Percentiles rank a stretch among this genome's conserved stretches.
phyloP scores from a whole-genome alignment of 2,797 vertebrate genomes.

The Pampus argenteus region DNA sequence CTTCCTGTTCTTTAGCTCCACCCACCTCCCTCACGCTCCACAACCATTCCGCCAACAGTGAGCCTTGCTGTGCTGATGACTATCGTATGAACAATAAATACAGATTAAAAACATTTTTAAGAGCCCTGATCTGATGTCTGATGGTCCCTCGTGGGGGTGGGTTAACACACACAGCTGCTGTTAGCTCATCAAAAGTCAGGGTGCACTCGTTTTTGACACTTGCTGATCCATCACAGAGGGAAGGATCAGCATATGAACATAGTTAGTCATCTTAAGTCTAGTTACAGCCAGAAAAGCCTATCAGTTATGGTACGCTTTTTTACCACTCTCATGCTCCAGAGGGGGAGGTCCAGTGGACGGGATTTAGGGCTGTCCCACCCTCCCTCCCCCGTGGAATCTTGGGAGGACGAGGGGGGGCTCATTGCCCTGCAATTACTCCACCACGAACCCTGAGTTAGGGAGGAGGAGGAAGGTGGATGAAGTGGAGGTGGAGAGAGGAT shows the following conservation, averaged over 20 bases:
- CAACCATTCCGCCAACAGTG: neutral
- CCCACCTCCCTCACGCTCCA: neutral
- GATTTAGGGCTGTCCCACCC: conserved; percentile 93
- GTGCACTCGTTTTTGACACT: conserved; percentile 15
- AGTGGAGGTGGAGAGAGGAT: neutral
- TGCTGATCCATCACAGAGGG: neutral
- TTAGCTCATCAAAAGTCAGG: neutral
- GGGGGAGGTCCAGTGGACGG: conserved; percentile 89
- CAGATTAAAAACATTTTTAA: no score
- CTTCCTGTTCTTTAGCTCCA: neutral
- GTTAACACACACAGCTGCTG: neutral
- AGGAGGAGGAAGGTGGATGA: conserved; percentile 64
- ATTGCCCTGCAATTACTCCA: conserved; percentile 94
- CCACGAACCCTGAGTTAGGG: conserved; percentile 92
- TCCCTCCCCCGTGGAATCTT: conserved; percentile 93
- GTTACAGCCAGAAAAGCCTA: conserved; percentile 18
- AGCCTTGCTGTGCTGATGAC: no score
- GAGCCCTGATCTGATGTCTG: no score
- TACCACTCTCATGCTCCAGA: conserved; percentile 99
- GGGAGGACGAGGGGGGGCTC: conserved; percentile 96
- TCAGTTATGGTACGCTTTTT: conserved; percentile 61
- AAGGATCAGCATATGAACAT: neutral
- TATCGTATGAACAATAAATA: no score
- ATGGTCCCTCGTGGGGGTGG: neutral
- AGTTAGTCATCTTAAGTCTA: conserved; percentile 16